Evolutionary conservation across 2,888 invertebrate genomes (phyloP), one percentile per base, ranked within the genome.

Genomic region (Maniola hyperantus): DNA sequence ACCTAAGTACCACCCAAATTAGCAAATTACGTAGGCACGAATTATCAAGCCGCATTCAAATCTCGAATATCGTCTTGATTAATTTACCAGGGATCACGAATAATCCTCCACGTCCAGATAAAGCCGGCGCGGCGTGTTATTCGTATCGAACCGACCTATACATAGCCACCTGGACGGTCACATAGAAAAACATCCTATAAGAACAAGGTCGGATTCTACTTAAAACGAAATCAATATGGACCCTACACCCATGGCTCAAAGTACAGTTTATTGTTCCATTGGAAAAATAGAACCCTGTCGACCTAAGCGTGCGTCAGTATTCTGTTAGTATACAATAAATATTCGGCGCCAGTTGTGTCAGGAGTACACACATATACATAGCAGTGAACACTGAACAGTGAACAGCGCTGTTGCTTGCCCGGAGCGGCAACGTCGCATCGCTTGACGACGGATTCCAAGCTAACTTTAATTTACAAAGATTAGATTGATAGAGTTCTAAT

Each of bases 251-350:
- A 58, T 7, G n/a, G 6, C 2, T 11, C 71, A 91, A 78, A 81
- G 83, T 78, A 77, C 74, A 82, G 66, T 77, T 79, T 78, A 75
- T 70, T 67, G 69, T n/a, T 59, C 72, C 69, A 71, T 70, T 66
- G 33, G 74, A 69, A 79, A 65, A 61, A 81, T 87, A 81, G 88
- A 86, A 89, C 91, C 79, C 77, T 91, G 83, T 89, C 88, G 82
- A 83, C 83, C 88, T 86, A 84, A 89, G 77, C 83, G 76, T 72
- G 77, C 80, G 86, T 83, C 87, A 88, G 90, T 90, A 85, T 89
- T 91, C 89, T 90, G 91, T 91, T 90, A 89, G 90, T 91, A 91
- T 91, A 91, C 91, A 91, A 91, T 91, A 91, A 92, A 91, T 91
- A 92, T 92, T 91, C 90, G 90, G 91, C 89, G 92, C 89, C 91